Conservation (phyloP, 2,113 vertebrate species). For the Mugil cephalus region DNA sequence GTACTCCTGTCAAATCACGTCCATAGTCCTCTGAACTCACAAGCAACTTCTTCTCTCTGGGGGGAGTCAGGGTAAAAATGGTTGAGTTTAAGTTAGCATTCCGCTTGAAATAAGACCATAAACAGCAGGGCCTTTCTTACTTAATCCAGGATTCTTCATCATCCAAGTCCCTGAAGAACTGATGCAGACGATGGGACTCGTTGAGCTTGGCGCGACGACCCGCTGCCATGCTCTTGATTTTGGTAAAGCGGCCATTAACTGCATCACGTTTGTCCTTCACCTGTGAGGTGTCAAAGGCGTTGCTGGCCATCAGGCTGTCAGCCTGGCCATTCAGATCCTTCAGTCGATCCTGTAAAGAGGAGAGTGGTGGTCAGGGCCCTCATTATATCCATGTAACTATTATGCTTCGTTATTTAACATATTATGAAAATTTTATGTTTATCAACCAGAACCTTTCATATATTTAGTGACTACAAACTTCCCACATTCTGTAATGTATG, state of each 20-base stretch:
- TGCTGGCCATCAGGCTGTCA: slow-evolving; percentile 96
- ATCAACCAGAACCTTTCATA: background rate
- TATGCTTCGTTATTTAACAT: too few relatives aligned
- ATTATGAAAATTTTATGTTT: background rate
- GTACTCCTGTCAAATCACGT: slow-evolving; percentile 96
- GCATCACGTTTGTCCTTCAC: slow-evolving; percentile 96
- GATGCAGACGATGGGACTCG: slow-evolving; percentile 96
- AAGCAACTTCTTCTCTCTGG: slow-evolving; percentile 96
- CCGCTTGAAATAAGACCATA: background rate
- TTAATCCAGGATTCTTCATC: slow-evolving; percentile 99
- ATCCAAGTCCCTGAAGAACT: slow-evolving; percentile 99
- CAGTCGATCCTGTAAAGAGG: slow-evolving; percentile 89
- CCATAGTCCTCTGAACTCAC: slow-evolving; percentile 99
- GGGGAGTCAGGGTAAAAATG: background rate
- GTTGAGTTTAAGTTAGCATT: background rate
- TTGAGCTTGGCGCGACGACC: slow-evolving; percentile 91
- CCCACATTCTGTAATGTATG: background rate
- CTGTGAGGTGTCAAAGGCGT: slow-evolving; percentile 94
- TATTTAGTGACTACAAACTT: background rate
- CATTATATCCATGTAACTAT: too few relatives aligned
- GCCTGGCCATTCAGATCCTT: slow-evolving; percentile 98
- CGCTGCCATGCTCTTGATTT: slow-evolving; percentile 94
- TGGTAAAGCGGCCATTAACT: slow-evolving; percentile 92
- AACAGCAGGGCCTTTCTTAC: slow-evolving; percentile 76
- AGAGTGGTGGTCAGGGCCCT: background rate